Evolutionary conservation across 2,797 vertebrate species (phyloP).

Genomic region (Gastrophryne carolinensis): DNA sequence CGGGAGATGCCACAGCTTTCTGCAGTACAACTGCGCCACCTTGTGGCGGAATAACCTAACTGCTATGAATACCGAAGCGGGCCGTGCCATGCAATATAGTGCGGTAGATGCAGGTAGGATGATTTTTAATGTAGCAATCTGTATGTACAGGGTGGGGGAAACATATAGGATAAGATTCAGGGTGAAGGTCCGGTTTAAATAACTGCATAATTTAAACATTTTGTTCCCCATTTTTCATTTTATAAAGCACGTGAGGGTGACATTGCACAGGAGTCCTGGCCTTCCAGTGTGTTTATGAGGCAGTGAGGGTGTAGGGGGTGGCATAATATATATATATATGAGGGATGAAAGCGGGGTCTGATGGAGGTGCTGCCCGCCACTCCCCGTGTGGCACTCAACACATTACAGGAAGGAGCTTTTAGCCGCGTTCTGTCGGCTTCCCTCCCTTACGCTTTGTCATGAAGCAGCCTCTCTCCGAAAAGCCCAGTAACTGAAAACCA

Average conservation of each 20-base stretch:
- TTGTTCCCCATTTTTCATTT: no score
- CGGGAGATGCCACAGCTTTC: no score
- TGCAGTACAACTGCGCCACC: no score
- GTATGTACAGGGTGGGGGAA: no score
- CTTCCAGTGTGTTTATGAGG: slow-evolving; percentile 1
- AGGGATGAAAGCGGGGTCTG: not conserved
- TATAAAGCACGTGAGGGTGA: not conserved
- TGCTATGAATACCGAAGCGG: no score
- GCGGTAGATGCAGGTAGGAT: no score
- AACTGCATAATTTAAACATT: no score
- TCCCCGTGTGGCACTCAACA: slow-evolving; percentile 42
- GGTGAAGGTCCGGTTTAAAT: no score
- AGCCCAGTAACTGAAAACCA: slow-evolving; percentile 41
- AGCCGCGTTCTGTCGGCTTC: slow-evolving; percentile 26
- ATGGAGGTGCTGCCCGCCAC: not conserved
- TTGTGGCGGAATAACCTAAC: no score
- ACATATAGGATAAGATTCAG: no score
- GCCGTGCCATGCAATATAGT: no score
- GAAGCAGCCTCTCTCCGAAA: slow-evolving; percentile 39
- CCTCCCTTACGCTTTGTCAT: slow-evolving; percentile 44
- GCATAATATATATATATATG: not conserved
- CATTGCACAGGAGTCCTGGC: not conserved
- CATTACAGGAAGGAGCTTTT: slow-evolving; percentile 6
- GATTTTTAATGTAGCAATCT: no score
- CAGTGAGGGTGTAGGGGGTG: slow-evolving; percentile 26